Conservation (phyloP, 2,113 vertebrate species). For the Micromys minutus region DNA sequence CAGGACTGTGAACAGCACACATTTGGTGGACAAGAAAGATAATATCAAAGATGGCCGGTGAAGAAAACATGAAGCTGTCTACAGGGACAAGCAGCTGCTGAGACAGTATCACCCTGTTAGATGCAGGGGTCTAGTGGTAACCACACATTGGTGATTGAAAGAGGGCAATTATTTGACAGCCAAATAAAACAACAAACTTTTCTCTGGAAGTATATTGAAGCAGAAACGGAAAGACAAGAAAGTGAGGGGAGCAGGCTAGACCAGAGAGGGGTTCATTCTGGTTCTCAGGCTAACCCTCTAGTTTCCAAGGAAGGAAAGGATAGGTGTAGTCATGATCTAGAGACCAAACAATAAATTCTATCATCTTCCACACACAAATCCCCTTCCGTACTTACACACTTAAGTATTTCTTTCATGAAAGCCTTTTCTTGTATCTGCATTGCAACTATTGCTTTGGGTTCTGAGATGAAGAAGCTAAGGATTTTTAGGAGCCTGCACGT, state of each 20-base stretch:
- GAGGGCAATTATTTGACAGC: background rate
- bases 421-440: background rate
- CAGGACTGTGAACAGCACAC: background rate
- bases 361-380: background rate
- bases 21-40: background rate
- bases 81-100: background rate
- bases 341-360: background rate
- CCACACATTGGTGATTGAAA: background rate
- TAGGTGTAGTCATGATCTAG: rapidly evolving
- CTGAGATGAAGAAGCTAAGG: background rate
- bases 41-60: background rate
- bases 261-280: background rate
- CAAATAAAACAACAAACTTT: background rate
- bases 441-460: background rate
- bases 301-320: background rate
- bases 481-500: background rate
- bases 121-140: background rate
- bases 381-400: background rate
- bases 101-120: background rate
- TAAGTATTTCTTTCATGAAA: background rate
- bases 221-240: background rate
- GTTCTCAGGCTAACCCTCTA: too few relatives aligned
- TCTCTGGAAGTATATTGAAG: background rate
- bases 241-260: background rate
- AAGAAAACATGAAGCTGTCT: background rate